These are phyloP conservation scores for Dicyrtomina minuta DNA, from an alignment of 2,888 invertebrate species.

Conservation along the genomic window DNA sequence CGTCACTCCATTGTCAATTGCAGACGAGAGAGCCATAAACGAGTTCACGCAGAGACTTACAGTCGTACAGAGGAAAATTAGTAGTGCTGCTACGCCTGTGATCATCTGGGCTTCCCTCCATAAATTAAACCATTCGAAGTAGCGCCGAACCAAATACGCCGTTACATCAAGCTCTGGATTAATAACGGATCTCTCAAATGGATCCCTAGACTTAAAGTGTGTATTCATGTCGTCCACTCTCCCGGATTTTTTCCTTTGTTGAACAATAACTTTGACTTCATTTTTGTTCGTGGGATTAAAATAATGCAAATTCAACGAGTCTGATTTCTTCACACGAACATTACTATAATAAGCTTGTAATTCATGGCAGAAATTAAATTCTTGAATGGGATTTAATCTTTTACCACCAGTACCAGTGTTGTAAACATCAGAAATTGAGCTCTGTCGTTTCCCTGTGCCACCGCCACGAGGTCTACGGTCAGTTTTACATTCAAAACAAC, in stretches of 20 bases:
- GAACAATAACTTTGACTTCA: background rate
- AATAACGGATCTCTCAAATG: background rate
- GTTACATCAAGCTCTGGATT: too few relatives aligned
- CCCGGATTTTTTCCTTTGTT: too few relatives aligned
- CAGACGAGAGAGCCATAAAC: conserved; percentile 11
- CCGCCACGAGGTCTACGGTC: too few relatives aligned
- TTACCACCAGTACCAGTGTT: too few relatives aligned
- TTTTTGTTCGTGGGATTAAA: background rate
- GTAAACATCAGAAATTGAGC: too few relatives aligned
- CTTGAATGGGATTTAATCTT: too few relatives aligned
- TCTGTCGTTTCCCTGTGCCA: too few relatives aligned
- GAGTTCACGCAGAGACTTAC: conserved; percentile 25
- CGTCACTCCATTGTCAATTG: background rate
- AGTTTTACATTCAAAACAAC: conserved; percentile 1
- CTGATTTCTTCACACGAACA: too few relatives aligned
- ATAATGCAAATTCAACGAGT: background rate
- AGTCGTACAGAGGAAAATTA: conserved; percentile 13
- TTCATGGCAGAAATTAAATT: too few relatives aligned
- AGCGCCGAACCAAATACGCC: background rate
- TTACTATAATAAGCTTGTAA: too few relatives aligned
- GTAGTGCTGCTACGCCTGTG: conserved; percentile 8
- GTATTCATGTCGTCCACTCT: too few relatives aligned
- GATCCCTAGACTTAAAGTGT: background rate
- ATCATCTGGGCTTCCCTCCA: conserved; percentile 13
- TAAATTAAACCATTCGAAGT: conserved; percentile 28